Conservation (phyloP, 2,113 vertebrate species). For the Myotis yumanensis region DNA sequence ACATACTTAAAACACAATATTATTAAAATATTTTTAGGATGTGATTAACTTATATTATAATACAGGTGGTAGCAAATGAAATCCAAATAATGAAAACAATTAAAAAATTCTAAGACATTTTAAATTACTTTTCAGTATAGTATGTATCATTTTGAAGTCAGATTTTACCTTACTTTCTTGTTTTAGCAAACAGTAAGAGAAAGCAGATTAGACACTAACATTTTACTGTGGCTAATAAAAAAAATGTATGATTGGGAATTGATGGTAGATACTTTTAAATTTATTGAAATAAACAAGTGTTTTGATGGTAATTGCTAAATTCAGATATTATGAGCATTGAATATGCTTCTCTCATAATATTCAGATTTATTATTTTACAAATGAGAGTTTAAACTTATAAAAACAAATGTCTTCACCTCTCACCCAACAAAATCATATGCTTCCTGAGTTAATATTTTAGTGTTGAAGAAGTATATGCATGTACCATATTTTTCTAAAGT, state of each 20-base stretch:
- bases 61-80: background rate
- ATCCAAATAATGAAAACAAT: background rate
- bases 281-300: background rate
- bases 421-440: background rate
- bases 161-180: background rate
- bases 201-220: background rate
- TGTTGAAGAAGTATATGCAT: background rate
- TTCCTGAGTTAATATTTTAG: background rate
- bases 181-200: background rate
- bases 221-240: background rate
- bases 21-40: constrained; percentile 28
- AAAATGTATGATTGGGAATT: background rate
- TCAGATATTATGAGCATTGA: background rate
- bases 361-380: background rate
- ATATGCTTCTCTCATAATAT: background rate
- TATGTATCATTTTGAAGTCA: background rate
- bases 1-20: background rate
- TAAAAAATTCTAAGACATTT: background rate
- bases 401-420: background rate
- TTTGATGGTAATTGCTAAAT: background rate
- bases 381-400: background rate
- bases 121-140: background rate
- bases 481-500: background rate
- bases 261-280: background rate
- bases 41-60: background rate